Conservation (phyloP, 2,113 vertebrate genomes). For the Nansenia antarctica region DNA sequence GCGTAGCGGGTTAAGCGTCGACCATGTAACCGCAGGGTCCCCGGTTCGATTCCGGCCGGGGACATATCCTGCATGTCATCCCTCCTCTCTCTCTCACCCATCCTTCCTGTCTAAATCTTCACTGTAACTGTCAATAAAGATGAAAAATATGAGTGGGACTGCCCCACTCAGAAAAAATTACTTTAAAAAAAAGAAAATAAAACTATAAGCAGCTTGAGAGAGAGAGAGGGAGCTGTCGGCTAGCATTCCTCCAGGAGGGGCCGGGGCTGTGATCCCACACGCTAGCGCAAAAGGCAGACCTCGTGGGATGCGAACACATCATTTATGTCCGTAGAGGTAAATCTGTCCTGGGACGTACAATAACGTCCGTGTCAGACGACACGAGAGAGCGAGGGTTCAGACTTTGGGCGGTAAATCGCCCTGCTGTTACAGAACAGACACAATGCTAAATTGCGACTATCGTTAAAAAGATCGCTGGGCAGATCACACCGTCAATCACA, state of each 20-base stretch:
- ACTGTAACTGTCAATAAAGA: no score
- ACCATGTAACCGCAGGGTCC: no score
- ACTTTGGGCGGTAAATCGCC: background rate
- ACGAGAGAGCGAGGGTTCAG: background rate
- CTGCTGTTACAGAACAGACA: no score
- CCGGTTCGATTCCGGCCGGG: no score
- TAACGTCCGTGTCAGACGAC: background rate
- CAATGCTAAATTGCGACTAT: background rate
- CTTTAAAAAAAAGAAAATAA: no score
- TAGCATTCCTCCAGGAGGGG: background rate
- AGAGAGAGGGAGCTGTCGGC: background rate
- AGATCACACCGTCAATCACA: background rate
- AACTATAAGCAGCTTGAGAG: background rate
- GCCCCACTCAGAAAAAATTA: no score
- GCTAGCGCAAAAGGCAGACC: background rate
- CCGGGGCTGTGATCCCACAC: background rate
- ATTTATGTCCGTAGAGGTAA: background rate
- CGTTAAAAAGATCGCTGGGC: background rate
- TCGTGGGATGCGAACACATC: background rate
- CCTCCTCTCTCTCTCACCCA: no score
- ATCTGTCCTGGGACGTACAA: background rate
- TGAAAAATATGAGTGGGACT: no score
- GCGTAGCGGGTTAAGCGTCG: no score
- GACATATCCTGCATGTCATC: no score
- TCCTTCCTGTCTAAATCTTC: no score